phyloP scores from a whole-genome alignment of 2,113 vertebrate species.

The Phoenicopterus ruber region DNA sequence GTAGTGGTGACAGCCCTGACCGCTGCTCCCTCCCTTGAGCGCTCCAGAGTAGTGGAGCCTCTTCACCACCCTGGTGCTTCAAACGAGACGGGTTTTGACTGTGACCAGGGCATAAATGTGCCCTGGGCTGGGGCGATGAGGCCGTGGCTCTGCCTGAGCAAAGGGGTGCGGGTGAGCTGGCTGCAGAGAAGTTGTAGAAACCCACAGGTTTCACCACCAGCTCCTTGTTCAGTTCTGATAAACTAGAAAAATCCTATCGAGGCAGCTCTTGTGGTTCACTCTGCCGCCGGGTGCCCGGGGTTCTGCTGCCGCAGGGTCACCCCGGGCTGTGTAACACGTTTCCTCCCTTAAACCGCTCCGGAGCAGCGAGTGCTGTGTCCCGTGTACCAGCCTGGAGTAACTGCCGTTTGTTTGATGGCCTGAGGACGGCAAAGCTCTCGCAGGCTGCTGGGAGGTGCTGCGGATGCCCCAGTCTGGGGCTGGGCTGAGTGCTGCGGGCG shows the following conservation, averaged over 20 bases:
- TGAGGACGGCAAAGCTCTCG: not conserved
- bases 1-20: not conserved
- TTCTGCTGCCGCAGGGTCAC: rapidly evolving
- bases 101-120: not conserved
- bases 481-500: not conserved
- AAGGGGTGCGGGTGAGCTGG: not conserved
- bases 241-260: not conserved
- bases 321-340: not conserved
- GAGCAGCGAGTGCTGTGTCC: not conserved
- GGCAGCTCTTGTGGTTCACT: not conserved
- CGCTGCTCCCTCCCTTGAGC: not conserved
- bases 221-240: not conserved
- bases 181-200: not conserved
- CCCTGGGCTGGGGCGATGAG: not conserved
- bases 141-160: not conserved
- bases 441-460: not conserved
- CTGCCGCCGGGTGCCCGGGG: not conserved
- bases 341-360: not conserved
- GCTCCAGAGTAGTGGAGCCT: not conserved
- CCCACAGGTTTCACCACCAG: rapidly evolving
- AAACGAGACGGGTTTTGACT: not conserved
- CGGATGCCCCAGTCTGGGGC: not conserved
- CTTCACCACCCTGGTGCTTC: not conserved
- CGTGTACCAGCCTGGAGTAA: not conserved
- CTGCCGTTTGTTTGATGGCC: not conserved